phyloP scores from a whole-genome alignment of 2,113 vertebrate species.

The Neotoma lepida region DNA sequence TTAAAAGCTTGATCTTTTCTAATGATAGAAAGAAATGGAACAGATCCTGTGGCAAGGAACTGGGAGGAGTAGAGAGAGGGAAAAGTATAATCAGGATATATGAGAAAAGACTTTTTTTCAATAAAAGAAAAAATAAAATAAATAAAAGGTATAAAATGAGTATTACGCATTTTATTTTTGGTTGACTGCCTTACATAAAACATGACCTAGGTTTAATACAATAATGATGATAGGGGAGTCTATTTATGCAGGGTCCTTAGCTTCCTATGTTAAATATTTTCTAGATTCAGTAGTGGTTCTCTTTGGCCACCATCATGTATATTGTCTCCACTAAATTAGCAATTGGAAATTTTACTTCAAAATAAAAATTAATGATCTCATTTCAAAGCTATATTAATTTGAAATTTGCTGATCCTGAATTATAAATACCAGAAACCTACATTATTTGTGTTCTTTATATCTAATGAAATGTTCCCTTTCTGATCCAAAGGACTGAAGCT shows the following conservation, averaged over 20 bases:
- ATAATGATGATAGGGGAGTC: background rate
- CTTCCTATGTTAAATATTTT: background rate
- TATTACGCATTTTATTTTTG: background rate
- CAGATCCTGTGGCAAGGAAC: background rate
- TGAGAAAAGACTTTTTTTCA: background rate
- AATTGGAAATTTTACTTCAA: background rate
- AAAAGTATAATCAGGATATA: background rate
- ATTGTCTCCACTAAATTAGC: background rate
- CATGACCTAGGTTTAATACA: background rate
- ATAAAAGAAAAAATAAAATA: background rate
- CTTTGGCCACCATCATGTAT: background rate
- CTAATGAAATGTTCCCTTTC: background rate
- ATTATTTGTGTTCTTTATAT: conserved; percentile 20
- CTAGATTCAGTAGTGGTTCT: background rate
- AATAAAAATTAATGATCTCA: background rate
- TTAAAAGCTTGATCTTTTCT: background rate
- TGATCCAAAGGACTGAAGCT: background rate
- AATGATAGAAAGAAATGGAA: background rate
- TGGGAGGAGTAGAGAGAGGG: background rate
- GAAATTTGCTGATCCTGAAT: background rate
- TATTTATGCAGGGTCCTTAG: background rate
- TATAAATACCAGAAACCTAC: background rate
- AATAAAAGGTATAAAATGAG: background rate
- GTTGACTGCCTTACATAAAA: background rate
- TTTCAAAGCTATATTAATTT: conserved; percentile 23